Evolutionary conservation across 2,113 vertebrate genomes (phyloP), one percentile per base, ranked within the genome.

Genomic region (Odontophorus gujanensis): DNA sequence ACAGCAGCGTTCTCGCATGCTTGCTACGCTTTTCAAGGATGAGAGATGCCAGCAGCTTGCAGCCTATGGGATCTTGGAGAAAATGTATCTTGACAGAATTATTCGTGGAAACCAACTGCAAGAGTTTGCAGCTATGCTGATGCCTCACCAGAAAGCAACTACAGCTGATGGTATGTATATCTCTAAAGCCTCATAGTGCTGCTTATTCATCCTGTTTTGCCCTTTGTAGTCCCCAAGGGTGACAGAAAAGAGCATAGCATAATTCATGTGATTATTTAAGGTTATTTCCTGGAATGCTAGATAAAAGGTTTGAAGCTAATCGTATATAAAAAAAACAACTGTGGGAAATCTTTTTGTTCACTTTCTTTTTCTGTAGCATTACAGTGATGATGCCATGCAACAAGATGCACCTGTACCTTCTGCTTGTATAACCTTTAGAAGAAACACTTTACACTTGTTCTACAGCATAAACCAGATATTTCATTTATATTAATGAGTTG

Each of bases 111-210:
- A 99, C 96, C 99, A 99, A 84, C 97, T 99, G 89, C 99, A 99
- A 65, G 99, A 99, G 93, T 99, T 99, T 90, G 99, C 99, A 63
- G 99, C 99, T 51, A 99, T 99, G 99, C 96, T 99, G 26, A 99
- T 99, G 99, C 99, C 99, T 36, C 99, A 99, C 86, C 99, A 99
- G 95, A 99, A 99, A 95, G 99, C 99, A 55, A 99, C 99, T 69
- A 99, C 99, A 71, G 99, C 99, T 2, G 99, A 99, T 61, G 99
- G 99, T 99, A 97, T 61, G 21, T 74, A 3, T 30, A 79, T 22
- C 45, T 89, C 28, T 77, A 32, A 79, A 87, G 38, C 48, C 18
- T 89, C 1, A 0, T 36, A 19, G 11, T 61, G 28, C 11, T 43
- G 11, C 14, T 11, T 75, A 9, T 55, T 71, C 32, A n/a, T 85